These are phyloP conservation scores for Doryteuthis pealeii DNA, from an alignment of 1,140 invertebrate species.

Conservation along the genomic window DNA sequence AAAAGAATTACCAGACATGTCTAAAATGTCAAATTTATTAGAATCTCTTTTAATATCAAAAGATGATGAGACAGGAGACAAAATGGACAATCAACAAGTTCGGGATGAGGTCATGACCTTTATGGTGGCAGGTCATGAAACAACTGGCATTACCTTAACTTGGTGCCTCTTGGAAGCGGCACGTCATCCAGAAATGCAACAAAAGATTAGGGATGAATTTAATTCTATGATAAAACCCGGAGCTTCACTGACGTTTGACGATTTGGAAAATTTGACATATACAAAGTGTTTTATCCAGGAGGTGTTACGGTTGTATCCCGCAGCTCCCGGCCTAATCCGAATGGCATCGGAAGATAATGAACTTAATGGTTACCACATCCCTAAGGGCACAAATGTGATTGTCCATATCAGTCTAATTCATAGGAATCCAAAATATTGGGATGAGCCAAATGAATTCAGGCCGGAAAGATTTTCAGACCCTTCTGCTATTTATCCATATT, in stretches of 20 bases:
- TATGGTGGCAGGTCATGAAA: conserved; percentile 42
- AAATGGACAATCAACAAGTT: conserved; percentile 24
- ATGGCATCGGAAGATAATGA: neutral
- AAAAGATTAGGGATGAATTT: conserved; percentile 37
- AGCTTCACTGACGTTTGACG: conserved; percentile 19
- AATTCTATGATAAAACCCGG: conserved; percentile 19
- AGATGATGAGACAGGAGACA: conserved; percentile 25
- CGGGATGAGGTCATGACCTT: conserved; percentile 34
- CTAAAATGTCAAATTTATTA: conserved; percentile 22
- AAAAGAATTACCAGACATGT: neutral
- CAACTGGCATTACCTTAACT: conserved; percentile 34
- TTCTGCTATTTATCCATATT: conserved; percentile 22
- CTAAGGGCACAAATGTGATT: neutral
- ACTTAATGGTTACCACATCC: neutral
- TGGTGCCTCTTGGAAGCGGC: conserved; percentile 40
- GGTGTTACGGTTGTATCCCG: conserved; percentile 23
- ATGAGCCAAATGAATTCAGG: conserved; percentile 33
- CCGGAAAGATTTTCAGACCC: conserved; percentile 39
- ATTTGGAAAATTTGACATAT: conserved; percentile 36
- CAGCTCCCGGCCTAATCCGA: neutral
- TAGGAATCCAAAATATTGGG: conserved; percentile 34
- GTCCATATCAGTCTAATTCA: neutral
- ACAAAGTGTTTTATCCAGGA: conserved; percentile 44
- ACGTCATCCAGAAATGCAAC: conserved; percentile 35
- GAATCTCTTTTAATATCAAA: conserved; percentile 27